Base-by-base conservation (phyloP, 2,888 invertebrate genomes). In the Lasiommata megera region DNA sequence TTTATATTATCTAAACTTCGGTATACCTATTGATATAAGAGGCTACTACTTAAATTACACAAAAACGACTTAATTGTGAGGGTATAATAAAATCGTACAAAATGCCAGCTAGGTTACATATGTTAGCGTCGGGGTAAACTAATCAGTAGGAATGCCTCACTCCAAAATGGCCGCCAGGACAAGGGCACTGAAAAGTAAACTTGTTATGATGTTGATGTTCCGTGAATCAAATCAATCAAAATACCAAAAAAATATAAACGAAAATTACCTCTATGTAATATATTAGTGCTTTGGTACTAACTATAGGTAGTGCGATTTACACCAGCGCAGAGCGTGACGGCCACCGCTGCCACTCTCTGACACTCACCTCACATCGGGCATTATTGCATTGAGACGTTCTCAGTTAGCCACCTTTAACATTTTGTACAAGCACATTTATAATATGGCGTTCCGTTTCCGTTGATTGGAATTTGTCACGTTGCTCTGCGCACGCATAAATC, bases 191-290 rank as follows among this genome's bases (percentile, higher is more conserved):
- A 48, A 57, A 56, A 51, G 36, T 46, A 62, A 54, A 48, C 28
- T 54, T 12, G 37, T 57, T 52, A 57, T 47, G 48, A 38, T 56
- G 59, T 47, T 55, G 53, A 60, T 53, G 60, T 60, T 48, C 28
- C 48, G 60, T 64, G 62, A 64, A 36, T 29, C 23, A 64, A 64
- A 59, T 29, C 14, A 64, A 59, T 29, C 14, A 61, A 67, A 70
- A 50, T 41, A 59, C n/a, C 51, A 51, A 61, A 34, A 69, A 70
- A 67, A 57, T 62, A 65, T 61, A 62, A 65, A 65, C 60, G 41
- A 58, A 56, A 65, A 65, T 41, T 34, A 51, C 52, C 48, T 44
- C 58, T 61, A 60, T 31, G 34, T 43, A 41, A 44, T 46, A 37
- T 23, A 54, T 37, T 37, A 11, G 58, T 58, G 58, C 58, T 54